Conservation (phyloP, 53 echinoderm and acorn worm species). For the Temnopleurus reevesii region DNA sequence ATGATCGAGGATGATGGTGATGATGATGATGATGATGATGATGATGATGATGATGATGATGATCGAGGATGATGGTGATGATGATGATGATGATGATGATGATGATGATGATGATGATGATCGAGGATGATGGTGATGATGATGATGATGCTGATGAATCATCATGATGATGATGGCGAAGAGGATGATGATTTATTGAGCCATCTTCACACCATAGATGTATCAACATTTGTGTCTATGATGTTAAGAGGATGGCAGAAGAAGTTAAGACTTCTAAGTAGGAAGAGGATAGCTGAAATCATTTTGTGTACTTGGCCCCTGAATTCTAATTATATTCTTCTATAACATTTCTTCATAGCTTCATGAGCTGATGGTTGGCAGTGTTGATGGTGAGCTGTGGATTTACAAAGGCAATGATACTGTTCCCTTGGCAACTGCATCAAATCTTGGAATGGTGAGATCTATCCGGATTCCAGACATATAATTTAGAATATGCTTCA, state of each 20-base stretch:
- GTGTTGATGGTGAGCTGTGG: conserved; percentile 79
- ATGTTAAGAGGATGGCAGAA: too few relatives aligned
- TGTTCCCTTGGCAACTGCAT: conserved; percentile 71
- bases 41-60: neutral
- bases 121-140: neutral
- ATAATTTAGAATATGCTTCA: too few relatives aligned
- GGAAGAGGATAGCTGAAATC: too few relatives aligned
- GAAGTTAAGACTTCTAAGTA: too few relatives aligned
- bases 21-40: neutral
- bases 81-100: neutral
- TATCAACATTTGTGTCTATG: too few relatives aligned
- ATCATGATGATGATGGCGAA: too few relatives aligned
- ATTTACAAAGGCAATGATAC: conserved; percentile 89
- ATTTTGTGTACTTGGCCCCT: too few relatives aligned
- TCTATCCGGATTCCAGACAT: too few relatives aligned
- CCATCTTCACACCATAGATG: too few relatives aligned
- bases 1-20: neutral
- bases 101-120: neutral
- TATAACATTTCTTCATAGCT: conserved; percentile 61
- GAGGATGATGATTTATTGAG: neutral
- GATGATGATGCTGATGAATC: too few relatives aligned
- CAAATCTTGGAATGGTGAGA: conserved; percentile 88
- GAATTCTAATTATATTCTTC: too few relatives aligned
- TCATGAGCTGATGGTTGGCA: conserved; percentile 87
- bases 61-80: neutral